Evolutionary conservation across 2,113 vertebrate species (phyloP).

Genomic region (Hemiscyllium ocellatum): DNA sequence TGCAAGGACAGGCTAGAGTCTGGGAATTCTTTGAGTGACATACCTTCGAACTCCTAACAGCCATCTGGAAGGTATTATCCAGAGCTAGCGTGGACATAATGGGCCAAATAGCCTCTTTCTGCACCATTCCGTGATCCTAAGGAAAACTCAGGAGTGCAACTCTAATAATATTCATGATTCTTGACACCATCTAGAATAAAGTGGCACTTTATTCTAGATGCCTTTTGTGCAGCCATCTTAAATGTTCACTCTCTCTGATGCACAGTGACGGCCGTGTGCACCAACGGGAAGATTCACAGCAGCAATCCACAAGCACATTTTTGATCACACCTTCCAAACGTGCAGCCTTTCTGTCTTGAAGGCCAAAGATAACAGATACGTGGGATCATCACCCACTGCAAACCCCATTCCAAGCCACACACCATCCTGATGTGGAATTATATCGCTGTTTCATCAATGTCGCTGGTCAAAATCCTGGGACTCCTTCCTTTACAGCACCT

Average conservation of each 20-base stretch:
- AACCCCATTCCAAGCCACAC: background rate
- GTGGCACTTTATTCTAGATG: background rate
- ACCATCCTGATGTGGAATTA: background rate
- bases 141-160: background rate
- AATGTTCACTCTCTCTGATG: background rate
- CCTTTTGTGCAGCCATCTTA: background rate
- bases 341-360: background rate
- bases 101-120: too few species aligned
- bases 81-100: background rate
- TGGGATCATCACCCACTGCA: background rate
- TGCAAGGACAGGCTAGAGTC: background rate
- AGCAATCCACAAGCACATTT: background rate
- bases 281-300: background rate
- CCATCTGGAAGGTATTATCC: background rate
- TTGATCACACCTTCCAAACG: background rate
- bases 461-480: background rate
- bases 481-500: background rate
- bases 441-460: background rate
- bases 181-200: background rate
- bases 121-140: too few species aligned
- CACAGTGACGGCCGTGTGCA: background rate
- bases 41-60: background rate
- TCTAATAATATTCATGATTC: background rate
- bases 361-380: background rate
- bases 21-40: background rate